Evolutionary conservation across 2,113 vertebrate genomes (phyloP).

Genomic region (Rynchops niger): DNA sequence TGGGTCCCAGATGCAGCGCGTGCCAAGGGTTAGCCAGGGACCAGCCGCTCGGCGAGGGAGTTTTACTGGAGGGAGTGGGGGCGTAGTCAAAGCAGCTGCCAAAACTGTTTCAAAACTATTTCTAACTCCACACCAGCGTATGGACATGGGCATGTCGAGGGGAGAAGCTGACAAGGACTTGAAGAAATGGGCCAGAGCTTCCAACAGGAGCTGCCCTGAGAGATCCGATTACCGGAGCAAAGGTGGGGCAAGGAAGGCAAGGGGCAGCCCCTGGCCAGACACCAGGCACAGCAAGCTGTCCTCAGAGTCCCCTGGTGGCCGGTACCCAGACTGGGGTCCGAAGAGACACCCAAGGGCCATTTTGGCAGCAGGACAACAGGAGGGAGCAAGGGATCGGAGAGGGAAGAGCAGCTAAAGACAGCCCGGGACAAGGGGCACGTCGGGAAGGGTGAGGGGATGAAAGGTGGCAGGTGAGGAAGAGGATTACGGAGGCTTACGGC

Average conservation of each 20-base stretch:
- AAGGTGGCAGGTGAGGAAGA: neutral
- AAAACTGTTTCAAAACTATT: rapidly evolving
- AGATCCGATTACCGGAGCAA: rapidly evolving
- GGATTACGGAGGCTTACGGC: neutral
- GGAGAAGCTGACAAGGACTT: neutral
- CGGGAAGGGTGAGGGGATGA: neutral
- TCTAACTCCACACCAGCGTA: neutral
- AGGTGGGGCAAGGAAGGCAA: neutral
- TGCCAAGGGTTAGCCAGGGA: neutral
- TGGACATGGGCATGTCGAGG: rapidly evolving
- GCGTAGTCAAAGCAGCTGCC: neutral
- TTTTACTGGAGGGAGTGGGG: neutral
- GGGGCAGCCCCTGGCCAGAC: neutral
- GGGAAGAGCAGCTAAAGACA: neutral
- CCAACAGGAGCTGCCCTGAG: neutral
- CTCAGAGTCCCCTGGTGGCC: neutral
- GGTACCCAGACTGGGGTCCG: neutral
- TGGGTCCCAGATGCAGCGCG: neutral
- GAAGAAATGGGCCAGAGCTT: neutral
- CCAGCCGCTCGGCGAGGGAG: neutral
- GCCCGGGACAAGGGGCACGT: neutral
- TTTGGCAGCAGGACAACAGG: neutral
- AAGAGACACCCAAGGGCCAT: neutral
- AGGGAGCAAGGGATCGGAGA: neutral
- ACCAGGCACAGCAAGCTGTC: neutral